Conservation (phyloP, 2,113 vertebrate species). For the Hemibagrus wyckioides region DNA sequence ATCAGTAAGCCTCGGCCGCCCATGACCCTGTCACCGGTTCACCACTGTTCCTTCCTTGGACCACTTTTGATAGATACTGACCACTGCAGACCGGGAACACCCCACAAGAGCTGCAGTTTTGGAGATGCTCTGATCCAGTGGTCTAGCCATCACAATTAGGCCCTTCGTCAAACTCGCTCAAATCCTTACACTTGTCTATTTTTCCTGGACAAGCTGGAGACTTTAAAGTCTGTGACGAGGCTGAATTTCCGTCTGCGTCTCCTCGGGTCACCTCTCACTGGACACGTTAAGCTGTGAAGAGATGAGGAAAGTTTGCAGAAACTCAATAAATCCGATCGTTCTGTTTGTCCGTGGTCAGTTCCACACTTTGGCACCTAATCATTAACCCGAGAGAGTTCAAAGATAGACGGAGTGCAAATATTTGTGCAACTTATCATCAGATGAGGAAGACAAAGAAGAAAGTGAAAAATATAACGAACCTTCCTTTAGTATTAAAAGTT, state of each 20-base stretch:
- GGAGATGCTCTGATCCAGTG: too few species aligned
- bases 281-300: background rate
- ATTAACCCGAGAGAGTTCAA: constrained; percentile 22
- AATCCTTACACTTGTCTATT: too few species aligned
- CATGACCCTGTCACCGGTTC: too few species aligned
- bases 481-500: background rate
- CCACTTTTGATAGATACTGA: too few species aligned
- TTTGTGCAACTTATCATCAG: background rate
- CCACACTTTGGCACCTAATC: background rate
- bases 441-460: background rate
- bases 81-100: too few species aligned
- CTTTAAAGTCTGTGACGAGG: background rate
- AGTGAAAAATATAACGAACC: background rate
- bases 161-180: too few species aligned
- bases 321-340: background rate
- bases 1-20: too few species aligned
- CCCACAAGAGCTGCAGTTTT: too few species aligned
- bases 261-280: background rate
- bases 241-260: background rate
- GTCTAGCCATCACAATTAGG: too few species aligned
- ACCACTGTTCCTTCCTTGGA: too few species aligned
- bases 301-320: background rate
- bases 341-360: background rate
- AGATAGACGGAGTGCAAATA: background rate
- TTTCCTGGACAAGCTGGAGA: background rate